Evolutionary conservation across 2,113 vertebrate species (phyloP), one percentile per base, ranked within the genome.

Genomic region (Lampris megalopsis): DNA sequence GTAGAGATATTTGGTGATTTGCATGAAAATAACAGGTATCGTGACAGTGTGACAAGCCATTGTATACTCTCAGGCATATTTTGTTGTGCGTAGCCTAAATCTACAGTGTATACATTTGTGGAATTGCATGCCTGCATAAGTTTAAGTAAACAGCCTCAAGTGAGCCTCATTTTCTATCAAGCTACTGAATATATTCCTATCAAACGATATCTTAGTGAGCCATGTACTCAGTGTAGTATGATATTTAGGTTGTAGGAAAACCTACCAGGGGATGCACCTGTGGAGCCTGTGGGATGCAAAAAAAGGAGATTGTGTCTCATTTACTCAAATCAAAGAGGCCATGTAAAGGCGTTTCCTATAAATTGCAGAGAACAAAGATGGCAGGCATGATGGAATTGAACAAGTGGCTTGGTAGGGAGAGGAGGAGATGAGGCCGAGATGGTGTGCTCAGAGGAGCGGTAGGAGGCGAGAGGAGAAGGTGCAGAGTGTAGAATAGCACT

Each of bases 201-300:
- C 9, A 76, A 54, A 35, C 49, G 60, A 66, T 9, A 61, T 59
- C 4, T 43, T 38, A 52, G 36, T 70, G 35, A 43, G 41, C 13
- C 40, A 10, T 78, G 45, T 0, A 69, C 63, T 7, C 9, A 13
- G 10, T 11, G 9, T 45, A 45, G 43, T 7, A 5, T 45, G 43
- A 45, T 45, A 45, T 45, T 45, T 7, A 45, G 43, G 13, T 2
- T 45, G 4, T 7, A 45, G 43, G 13, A 2, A 6, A 53, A 70
- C 84, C 73, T 74, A 87, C 84, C 71, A 56, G 80, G 62, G 7
- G 38, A 10, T 0, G 24, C 47, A 70, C 81, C 81, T 68, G 80
- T 80, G 6, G 79, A 80, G 64, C 59, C 82, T 88, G 52, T 40
- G 6, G 24, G 45, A 70, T n/a, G 40, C 38, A 5, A 68, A 5